Base-by-base conservation (phyloP, 2,797 vertebrate species). In the Masticophis lateralis region DNA sequence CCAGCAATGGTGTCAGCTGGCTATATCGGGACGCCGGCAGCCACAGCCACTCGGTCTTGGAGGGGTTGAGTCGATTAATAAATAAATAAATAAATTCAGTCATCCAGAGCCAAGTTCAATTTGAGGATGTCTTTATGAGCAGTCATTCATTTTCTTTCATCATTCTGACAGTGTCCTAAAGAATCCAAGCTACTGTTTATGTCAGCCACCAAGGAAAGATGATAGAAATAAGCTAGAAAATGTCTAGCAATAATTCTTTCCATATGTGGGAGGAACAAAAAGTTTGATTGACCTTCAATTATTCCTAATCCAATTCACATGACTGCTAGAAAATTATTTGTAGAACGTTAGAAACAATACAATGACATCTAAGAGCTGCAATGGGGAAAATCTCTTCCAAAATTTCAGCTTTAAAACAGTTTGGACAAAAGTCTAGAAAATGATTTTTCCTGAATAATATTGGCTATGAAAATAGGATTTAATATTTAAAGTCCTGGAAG, bases 381-480 rank as follows among this genome's bases (percentile, higher is more conserved):
- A 59, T 47, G 27, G 22, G 3, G 12, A 47, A 56, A 47, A 88
- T 3, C 18, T 60, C 10, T 20, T n/a, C 20, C 28, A 53, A 59
- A 13, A 61, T 95, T 89, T 94, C 92, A 92, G 94, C 95, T 95
- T 95, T 92, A 95, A 66, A 90, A 12, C 11, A 55, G 57, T 63
- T 95, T 96, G 94, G 95, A 96, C 94, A 95, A 94, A 95, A 93
- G 12, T 69, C 13, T 16, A 69, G 13, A 69, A 69, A 69, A 16
- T 94, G 93, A 93, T 95, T 94, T 91, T 91, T 96, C 87, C 27
- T 6, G 92, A 92, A 92, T 32, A 93, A 92, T 69, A 55, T 91
- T 90, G 90, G 89, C 95, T 86, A 90, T 53, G 96, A 95, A 96
- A 96, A 94, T 57, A 74, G 59, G 88, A 91, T 93, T 95, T 94